Conservation (phyloP, 2,113 vertebrate genomes). For the Periophthalmodon schlosseri region DNA sequence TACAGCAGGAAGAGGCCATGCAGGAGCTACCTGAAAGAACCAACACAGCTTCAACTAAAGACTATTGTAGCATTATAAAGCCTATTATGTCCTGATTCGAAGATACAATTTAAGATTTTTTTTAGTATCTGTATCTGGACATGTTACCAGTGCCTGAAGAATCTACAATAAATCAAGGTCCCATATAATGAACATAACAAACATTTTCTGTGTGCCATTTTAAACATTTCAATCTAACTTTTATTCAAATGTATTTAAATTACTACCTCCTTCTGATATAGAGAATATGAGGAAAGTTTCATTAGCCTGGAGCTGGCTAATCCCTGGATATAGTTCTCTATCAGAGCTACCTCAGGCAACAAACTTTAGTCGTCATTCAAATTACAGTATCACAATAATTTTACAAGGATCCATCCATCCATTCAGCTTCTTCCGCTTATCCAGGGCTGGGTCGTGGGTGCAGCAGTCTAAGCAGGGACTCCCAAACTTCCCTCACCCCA, state of each 20-base stretch:
- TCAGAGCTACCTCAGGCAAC: neutral
- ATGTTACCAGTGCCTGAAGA: no score
- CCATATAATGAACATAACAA: neutral
- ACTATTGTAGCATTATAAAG: neutral
- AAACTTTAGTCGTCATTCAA: neutral
- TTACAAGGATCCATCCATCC: no score
- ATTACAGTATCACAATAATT: neutral
- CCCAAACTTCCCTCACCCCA: no score
- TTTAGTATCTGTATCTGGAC: no score
- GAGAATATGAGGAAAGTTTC: neutral
- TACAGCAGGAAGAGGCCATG: neutral
- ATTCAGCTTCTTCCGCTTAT: no score
- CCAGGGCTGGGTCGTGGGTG: no score
- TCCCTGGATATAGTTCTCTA: neutral
- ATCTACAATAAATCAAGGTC: no score
- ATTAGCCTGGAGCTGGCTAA: constrained; percentile 2
- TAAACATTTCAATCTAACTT: neutral
- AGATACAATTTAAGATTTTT: neutral
- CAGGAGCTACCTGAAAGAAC: neutral
- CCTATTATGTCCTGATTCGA: neutral
- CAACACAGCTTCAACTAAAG: neutral
- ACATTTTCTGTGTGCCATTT: neutral
- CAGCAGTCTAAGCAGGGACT: no score
- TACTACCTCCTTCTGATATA: neutral
- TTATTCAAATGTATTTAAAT: neutral